These are phyloP conservation scores for Petrolisthes manimaculis DNA, from an alignment of 2,888 invertebrate species.

Conservation along the genomic window DNA sequence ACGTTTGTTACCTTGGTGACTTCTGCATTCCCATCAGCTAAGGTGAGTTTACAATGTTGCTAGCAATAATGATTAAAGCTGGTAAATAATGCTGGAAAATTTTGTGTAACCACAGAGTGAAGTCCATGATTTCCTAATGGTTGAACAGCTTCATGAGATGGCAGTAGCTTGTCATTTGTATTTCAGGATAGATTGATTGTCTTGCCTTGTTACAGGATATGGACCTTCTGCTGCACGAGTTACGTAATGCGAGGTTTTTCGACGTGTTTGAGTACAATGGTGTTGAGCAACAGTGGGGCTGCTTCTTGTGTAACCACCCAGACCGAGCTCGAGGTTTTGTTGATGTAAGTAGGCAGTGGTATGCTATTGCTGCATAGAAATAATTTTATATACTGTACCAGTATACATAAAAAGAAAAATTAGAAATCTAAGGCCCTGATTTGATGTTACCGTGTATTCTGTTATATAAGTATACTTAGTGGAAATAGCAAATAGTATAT, in stretches of 20 bases:
- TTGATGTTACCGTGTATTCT: no score
- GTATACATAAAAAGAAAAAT: no score
- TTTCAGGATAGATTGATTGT: no score
- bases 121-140: no score
- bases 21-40: constrained; percentile 90
- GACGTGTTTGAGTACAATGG: constrained; percentile 89
- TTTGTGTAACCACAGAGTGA: neutral
- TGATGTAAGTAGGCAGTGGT: constrained; percentile 67
- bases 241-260: constrained; percentile 88
- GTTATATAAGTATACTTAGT: no score
- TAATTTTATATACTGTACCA: no score
- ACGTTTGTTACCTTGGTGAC: constrained; percentile 91
- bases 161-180: no score
- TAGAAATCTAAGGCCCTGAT: no score
- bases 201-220: constrained; percentile 79
- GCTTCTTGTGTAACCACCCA: constrained; percentile 93
- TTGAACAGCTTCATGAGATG: no score
- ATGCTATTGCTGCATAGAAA: no score
- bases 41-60: constrained; percentile 73
- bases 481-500: no score
- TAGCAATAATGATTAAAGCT: no score
- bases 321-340: constrained; percentile 88
- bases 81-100: neutral
- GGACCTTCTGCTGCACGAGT: constrained; percentile 85
- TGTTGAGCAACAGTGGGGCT: constrained; percentile 81